Conservation (phyloP, 1,140 invertebrate species). For the Leptoteleia sp. region DNA sequence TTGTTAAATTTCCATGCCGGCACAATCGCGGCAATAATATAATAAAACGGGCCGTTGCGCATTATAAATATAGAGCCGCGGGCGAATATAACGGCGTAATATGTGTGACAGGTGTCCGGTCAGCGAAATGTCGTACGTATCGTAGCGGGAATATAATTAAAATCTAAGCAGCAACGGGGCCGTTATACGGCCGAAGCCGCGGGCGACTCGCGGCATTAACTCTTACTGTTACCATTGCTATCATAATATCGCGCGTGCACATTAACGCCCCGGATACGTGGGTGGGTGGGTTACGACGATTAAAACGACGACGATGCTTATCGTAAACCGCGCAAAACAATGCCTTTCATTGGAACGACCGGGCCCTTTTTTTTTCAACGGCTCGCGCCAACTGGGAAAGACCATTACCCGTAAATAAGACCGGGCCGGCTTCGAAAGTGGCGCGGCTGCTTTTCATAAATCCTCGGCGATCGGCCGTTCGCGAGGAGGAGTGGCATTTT, state of each 20-base stretch:
- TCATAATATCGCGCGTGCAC: constrained; percentile 45
- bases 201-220: constrained; percentile 54
- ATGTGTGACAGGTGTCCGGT: constrained; percentile 73
- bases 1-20: constrained; percentile 31
- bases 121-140: constrained; percentile 55
- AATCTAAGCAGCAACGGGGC: constrained; percentile 67
- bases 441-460: no score
- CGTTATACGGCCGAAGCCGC: constrained; percentile 68
- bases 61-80: constrained; percentile 55
- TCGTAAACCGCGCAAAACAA: constrained; percentile 53
- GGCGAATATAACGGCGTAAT: constrained; percentile 57
- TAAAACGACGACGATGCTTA: constrained; percentile 55
- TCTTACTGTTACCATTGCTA: constrained; percentile 52
- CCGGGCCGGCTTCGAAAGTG: no score
- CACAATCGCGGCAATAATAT: constrained; percentile 8
- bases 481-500: no score
- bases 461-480: no score
- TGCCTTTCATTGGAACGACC: constrained; percentile 37
- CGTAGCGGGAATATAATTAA: constrained; percentile 69
- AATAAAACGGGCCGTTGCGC: constrained; percentile 23
- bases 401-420: no score
- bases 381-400: no score
- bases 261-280: constrained; percentile 54
- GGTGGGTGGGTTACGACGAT: no score
- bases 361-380: constrained; percentile 18